A percentile compares a stretch with the other conserved stretches of the same genome.
These are phyloP conservation scores for Leuciscus waleckii DNA, from an alignment of 2,797 vertebrate species.

Conservation along the genomic window DNA sequence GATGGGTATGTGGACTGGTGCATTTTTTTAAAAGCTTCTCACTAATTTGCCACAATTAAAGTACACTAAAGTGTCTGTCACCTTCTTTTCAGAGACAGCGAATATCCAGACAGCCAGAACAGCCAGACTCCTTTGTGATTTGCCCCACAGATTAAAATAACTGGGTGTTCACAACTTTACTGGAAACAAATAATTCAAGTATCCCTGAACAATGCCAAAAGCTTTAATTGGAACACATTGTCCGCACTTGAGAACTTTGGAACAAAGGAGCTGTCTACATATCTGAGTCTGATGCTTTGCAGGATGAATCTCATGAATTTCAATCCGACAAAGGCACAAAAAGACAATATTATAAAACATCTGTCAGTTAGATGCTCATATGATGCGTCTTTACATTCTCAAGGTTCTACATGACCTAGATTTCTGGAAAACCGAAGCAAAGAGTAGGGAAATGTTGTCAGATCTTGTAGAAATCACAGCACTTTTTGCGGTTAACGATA, in stretches of 20 bases:
- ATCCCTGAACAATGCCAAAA: slow-evolving; percentile 45
- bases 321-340: slow-evolving; percentile 25
- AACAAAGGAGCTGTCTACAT: slow-evolving; percentile 57
- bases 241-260: slow-evolving; percentile 45
- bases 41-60: slow-evolving; percentile 16
- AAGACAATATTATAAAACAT: slow-evolving; percentile 16
- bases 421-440: slow-evolving; percentile 62
- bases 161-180: slow-evolving; percentile 13
- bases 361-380: slow-evolving; percentile 37
- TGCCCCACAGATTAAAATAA: slow-evolving; percentile 13
- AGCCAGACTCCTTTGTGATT: slow-evolving; percentile 23
- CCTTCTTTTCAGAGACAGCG: background rate
- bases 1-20: background rate
- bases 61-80: slow-evolving; percentile 1
- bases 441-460: slow-evolving; percentile 55
- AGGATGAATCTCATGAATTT: slow-evolving; percentile 58
- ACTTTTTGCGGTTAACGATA: slow-evolving; percentile 26
- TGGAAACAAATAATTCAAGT: slow-evolving; percentile 49
- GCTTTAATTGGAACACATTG: slow-evolving; percentile 45
- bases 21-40: background rate
- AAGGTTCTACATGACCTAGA: slow-evolving; percentile 61
- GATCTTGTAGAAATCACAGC: slow-evolving; percentile 60
- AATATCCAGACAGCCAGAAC: slow-evolving; percentile 19
- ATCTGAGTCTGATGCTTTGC: slow-evolving; percentile 52
- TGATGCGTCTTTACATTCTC: slow-evolving; percentile 28